Evolutionary conservation across 2,113 vertebrate genomes (phyloP).

Genomic region (Phoenicopterus ruber): DNA sequence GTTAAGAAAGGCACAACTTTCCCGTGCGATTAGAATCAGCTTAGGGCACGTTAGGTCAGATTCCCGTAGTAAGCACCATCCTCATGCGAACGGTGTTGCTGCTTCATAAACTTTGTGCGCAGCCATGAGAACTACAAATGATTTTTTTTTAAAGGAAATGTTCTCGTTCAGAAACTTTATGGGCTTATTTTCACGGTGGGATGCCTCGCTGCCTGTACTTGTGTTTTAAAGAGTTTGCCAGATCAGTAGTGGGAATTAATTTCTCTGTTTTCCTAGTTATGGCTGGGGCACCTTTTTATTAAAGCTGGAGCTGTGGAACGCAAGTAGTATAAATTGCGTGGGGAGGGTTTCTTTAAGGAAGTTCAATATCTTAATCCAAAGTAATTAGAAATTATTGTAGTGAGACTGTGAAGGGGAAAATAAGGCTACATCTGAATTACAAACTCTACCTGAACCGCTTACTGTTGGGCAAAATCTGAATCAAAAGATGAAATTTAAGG

Average conservation of each 20-base stretch:
- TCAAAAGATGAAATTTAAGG: neutral
- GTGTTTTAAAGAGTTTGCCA: neutral
- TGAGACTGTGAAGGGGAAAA: neutral
- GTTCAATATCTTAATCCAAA: neutral
- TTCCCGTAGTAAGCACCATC: neutral
- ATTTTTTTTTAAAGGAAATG: neutral
- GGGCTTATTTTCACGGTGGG: neutral
- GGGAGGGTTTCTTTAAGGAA: neutral
- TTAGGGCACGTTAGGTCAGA: neutral
- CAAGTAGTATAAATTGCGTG: neutral
- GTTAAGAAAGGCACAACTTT: neutral
- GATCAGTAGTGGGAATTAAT: neutral
- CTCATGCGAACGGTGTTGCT: neutral
- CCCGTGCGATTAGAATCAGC: neutral
- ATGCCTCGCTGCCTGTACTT: neutral
- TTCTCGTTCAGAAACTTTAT: neutral
- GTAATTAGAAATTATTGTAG: neutral
- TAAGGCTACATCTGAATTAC: neutral
- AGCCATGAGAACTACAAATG: neutral
- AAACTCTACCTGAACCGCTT: neutral
- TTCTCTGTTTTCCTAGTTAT: neutral
- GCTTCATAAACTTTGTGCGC: neutral
- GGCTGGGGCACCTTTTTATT: neutral
- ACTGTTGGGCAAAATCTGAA: neutral
- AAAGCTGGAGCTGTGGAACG: neutral